phyloP scores from a whole-genome alignment of 1,140 invertebrate genomes.

The Pentalonia nigronervosa region DNA sequence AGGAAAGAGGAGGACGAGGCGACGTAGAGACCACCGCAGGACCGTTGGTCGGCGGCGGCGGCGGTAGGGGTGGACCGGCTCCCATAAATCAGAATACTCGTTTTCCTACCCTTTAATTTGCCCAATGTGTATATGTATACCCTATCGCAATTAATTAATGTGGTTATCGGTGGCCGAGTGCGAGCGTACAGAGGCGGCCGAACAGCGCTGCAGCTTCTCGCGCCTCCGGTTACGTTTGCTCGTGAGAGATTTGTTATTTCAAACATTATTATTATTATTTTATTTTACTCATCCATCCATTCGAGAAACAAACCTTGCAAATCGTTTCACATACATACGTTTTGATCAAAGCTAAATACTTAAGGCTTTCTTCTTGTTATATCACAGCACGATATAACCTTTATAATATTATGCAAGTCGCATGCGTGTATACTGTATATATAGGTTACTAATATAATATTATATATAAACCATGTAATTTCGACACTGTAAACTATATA shows the following conservation, averaged over 20 bases:
- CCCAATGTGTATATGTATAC: constrained; percentile 14
- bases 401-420: neutral
- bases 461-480: neutral
- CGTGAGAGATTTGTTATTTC: constrained; percentile 21
- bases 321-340: neutral
- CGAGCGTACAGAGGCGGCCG: neutral
- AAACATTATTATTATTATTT: neutral
- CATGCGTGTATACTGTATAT: neutral
- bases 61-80: neutral
- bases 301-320: neutral
- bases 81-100: constrained; percentile 53
- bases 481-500: neutral
- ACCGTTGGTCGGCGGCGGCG: neutral
- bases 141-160: constrained; percentile 52
- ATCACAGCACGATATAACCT: neutral
- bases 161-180: constrained; percentile 46
- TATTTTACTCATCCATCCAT: neutral
- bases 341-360: constrained; percentile 8
- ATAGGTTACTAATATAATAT: neutral
- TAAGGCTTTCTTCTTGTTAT: neutral
- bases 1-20: neutral
- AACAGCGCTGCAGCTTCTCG: neutral
- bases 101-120: constrained; percentile 55
- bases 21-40: neutral
- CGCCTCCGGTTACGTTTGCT: too few species aligned